Base-by-base conservation (phyloP, 2,888 invertebrate genomes). In the Apotomis betuletana region DNA sequence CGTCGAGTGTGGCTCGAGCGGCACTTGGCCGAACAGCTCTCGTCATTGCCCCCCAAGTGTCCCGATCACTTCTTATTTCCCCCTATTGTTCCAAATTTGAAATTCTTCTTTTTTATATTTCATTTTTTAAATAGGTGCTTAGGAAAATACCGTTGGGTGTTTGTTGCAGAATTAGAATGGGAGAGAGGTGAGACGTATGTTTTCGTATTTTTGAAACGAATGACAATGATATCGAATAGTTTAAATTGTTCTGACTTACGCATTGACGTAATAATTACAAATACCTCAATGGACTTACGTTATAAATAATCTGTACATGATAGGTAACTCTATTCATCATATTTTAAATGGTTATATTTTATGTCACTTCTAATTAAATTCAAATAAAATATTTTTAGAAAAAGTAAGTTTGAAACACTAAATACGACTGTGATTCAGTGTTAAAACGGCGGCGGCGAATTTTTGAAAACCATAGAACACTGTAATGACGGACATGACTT, bases 21-120 rank as follows among this genome's bases (percentile, higher is more conserved):
- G 76, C 85, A 79, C 87, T 86, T 80, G 76, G 77, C 75, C 85
- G 87, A 87, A 85, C 80, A 68, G 83, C 84, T 81, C 86, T 85
- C 78, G 79, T 81, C 80, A 81, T 80, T 84, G 82, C 79, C 80
- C 82, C 83, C 83, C 79, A 79, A 76, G 81, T 70, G 76, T 75
- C 75, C 81, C 81, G 83, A 87, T 87, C 87, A 85, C 87, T 87
- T 86, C 84, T 85, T 85, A 84, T 84, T 84, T 85, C 82, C 83
- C 80, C 78, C 79, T 77, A 85, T 87, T 87, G 83, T 87, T 86
- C 81, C 78, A 80, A 81, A 80, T 79, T 81, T 78, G 80, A 77
- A 81, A 77, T 76, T 77, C 10, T 41, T 62, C 41, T 49, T 27
- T 41, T 67, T 52, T 64, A 15, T 62, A 59, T 58, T 67, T 58